Evolutionary conservation across 2,113 vertebrate species (phyloP), one percentile per base, ranked within the genome.

Genomic region (Ahaetulla prasina): DNA sequence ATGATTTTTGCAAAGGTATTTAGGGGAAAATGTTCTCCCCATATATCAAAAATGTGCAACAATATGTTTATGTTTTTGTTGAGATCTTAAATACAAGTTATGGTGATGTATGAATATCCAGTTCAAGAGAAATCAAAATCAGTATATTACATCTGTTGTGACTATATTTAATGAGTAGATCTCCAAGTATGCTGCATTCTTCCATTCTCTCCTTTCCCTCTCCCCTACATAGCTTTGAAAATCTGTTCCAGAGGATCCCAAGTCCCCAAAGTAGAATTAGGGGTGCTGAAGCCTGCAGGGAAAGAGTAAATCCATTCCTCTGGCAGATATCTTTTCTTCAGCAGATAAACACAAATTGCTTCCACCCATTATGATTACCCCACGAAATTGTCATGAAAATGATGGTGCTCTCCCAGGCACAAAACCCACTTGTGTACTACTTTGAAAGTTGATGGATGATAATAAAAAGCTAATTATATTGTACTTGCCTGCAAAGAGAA

Each of bases 391-490:
- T 49, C 55, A 89, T 89, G 55, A 93, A 91, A 93, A 68, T 25
- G 11, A 50, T 27, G 39, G 84, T 85, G 39, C 45, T 68, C 20
- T 85, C 90, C 55, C 88, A 86, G 87, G 53, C 45, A 35, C 35
- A 92, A 49, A 94, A 85, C 54, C 39, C 54, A 91, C 63, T 84
- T 45, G 74, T 63, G 22, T 30, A 16, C n/a, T 53, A 87, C 53
- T 93, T 91, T 45, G 49, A 86, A 88, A 89, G 89, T 52, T 92
- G 68, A 92, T 85, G 91, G 91, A 94, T 91, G 88, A 92, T 94
- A 90, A 55, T 91, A 92, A 90, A 90, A 49, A 85, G 12, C 85
- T 85, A 87, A 92, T 87, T 53, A 88, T 88, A 88, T 90, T 90
- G 47, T 90, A 55, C 35, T 90, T 90, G 63, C 52, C 85, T 84